phyloP scores from a whole-genome alignment of 1,140 invertebrate species.

The Platyscapa corneri region DNA sequence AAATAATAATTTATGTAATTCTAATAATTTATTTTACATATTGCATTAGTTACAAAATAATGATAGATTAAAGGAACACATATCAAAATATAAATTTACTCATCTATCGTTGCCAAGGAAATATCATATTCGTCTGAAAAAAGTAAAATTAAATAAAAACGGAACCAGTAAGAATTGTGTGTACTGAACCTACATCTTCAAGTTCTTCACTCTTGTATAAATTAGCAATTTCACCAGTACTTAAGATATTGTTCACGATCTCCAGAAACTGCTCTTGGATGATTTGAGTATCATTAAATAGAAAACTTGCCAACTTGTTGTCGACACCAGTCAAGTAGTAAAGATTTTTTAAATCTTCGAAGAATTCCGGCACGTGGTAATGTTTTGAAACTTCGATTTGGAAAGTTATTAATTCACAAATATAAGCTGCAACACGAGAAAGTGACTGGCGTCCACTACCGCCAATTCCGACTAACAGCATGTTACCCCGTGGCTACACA shows the following conservation, averaged over 20 bases:
- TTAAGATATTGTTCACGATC: slow-evolving; percentile 90
- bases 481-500: slow-evolving; percentile 81
- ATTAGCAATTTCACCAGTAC: slow-evolving; percentile 89
- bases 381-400: slow-evolving; percentile 86
- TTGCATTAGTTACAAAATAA: no score
- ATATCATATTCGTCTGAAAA: no score
- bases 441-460: slow-evolving; percentile 90
- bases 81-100: no score
- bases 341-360: slow-evolving; percentile 87
- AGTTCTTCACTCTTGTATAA: slow-evolving; percentile 89
- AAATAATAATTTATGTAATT: no score
- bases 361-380: slow-evolving; percentile 85
- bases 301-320: slow-evolving; percentile 83
- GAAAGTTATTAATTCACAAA: slow-evolving; percentile 85
- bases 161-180: no score
- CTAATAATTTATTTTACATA: no score
- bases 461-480: slow-evolving; percentile 88
- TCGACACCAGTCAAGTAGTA: slow-evolving; percentile 84
- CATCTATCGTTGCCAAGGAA: no score
- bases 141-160: not conserved
- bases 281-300: slow-evolving; percentile 89
- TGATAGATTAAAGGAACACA: no score
- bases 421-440: slow-evolving; percentile 83
- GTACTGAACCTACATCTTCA: slow-evolving; percentile 80
- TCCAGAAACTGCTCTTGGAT: slow-evolving; percentile 89